Conservation (phyloP, 2,113 vertebrate genomes). For the Ammospiza caudacuta region DNA sequence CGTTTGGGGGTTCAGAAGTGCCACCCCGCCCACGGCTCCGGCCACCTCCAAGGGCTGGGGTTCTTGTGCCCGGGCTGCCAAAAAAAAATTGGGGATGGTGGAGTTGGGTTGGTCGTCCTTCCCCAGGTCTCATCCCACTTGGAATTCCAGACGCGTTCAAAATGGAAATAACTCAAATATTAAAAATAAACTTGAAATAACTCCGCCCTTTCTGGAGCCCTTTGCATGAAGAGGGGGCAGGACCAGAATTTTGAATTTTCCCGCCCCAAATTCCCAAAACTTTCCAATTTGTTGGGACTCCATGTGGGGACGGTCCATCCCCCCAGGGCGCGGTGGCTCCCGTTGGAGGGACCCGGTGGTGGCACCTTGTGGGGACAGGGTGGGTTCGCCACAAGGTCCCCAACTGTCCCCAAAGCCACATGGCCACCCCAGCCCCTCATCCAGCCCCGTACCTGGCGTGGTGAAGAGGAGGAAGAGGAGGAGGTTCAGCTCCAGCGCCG, state of each 20-base stretch:
- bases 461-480: background rate
- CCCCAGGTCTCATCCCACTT: background rate
- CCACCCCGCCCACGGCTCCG: background rate
- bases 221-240: background rate
- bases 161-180: background rate
- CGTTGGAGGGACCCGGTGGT: background rate
- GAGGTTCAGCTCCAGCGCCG: background rate
- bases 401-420: background rate
- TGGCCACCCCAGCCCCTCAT: background rate
- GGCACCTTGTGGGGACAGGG: background rate
- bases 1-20: fast-evolving
- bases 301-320: fast-evolving
- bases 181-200: background rate
- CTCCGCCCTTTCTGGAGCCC: background rate
- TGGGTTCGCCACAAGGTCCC: background rate
- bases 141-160: background rate
- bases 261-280: background rate
- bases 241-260: background rate
- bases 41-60: background rate
- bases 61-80: background rate
- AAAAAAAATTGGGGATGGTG: background rate
- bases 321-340: background rate
- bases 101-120: background rate
- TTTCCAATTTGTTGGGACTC: background rate
- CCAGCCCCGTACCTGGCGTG: background rate